These are phyloP conservation scores for Catamblyrhynchus diadema DNA, from an alignment of 2,797 vertebrate species.

Conservation along the genomic window DNA sequence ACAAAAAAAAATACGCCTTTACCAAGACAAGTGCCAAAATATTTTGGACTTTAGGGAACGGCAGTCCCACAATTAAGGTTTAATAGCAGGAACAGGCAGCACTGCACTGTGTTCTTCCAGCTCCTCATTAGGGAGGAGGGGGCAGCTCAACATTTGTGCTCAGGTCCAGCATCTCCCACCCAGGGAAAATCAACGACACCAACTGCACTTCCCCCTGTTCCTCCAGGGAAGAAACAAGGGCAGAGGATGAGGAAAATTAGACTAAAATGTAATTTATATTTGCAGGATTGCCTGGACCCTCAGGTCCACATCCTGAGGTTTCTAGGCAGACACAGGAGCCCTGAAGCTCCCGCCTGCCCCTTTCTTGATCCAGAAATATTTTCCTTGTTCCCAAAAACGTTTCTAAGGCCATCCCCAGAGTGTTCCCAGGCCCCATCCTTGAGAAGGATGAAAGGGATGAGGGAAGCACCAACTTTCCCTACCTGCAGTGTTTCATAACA, in stretches of 20 bases:
- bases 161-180: not conserved
- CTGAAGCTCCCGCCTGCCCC: not conserved
- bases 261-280: not conserved
- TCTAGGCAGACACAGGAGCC: not conserved
- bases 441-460: not conserved
- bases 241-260: not conserved
- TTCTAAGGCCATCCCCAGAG: not conserved
- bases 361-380: not conserved
- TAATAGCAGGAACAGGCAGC: not conserved
- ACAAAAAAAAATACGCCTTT: conserved; percentile 23
- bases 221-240: not conserved
- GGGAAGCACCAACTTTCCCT: not conserved
- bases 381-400: accelerated
- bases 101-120: not conserved
- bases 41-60: conserved; percentile 26
- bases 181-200: not conserved
- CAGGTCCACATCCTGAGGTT: not conserved
- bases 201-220: not conserved
- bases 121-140: not conserved
- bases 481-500: not conserved
- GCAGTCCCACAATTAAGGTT: conserved; percentile 25
- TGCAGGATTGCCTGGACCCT: not conserved
- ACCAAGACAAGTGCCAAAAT: conserved; percentile 51
- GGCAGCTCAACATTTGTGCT: not conserved
- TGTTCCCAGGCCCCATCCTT: not conserved